Percentiles rank a stretch among this genome's conserved stretches.
Evolutionary conservation across 2,888 invertebrate species (phyloP).

Genomic region (Pyrrhia umbra): DNA sequence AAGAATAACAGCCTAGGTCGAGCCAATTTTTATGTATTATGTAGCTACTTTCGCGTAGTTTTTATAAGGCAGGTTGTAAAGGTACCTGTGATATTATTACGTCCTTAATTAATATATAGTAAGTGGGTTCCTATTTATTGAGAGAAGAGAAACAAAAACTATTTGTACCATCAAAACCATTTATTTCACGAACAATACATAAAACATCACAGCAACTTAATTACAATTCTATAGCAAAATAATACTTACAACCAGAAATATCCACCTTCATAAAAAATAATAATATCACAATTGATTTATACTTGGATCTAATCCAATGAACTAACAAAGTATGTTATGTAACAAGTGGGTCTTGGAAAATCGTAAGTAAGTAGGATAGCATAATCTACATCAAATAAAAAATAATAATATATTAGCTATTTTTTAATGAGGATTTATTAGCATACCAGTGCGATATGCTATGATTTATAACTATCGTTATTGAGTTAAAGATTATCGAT

Average conservation of each 20-base stretch:
- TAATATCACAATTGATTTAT: slow-evolving; percentile 66
- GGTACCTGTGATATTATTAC: too few relatives aligned
- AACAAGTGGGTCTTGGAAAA: slow-evolving; percentile 20
- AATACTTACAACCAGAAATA: slow-evolving; percentile 63
- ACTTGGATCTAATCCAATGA: slow-evolving; percentile 47
- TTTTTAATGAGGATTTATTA: too few relatives aligned
- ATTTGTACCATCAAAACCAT: slow-evolving; percentile 44
- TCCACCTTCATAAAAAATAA: slow-evolving; percentile 41
- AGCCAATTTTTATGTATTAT: too few relatives aligned
- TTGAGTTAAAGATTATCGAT: too few relatives aligned
- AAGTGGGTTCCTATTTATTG: too few relatives aligned
- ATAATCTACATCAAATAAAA: too few relatives aligned
- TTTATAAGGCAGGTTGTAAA: too few relatives aligned
- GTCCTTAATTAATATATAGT: too few relatives aligned
- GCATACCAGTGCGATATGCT: too few relatives aligned
- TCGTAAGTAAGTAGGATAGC: slow-evolving; percentile 5
- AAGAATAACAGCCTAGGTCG: too few relatives aligned
- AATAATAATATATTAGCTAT: slow-evolving; percentile 10
- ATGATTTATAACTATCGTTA: too few relatives aligned
- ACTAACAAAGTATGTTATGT: slow-evolving; percentile 30
- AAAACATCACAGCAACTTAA: slow-evolving; percentile 60
- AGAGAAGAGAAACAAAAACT: not conserved
- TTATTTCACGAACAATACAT: slow-evolving; percentile 57
- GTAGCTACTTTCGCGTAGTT: too few relatives aligned
- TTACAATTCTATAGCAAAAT: slow-evolving; percentile 54